Conservation (phyloP, 2,797 vertebrate species). For the Stomatorhinus walkeri region DNA sequence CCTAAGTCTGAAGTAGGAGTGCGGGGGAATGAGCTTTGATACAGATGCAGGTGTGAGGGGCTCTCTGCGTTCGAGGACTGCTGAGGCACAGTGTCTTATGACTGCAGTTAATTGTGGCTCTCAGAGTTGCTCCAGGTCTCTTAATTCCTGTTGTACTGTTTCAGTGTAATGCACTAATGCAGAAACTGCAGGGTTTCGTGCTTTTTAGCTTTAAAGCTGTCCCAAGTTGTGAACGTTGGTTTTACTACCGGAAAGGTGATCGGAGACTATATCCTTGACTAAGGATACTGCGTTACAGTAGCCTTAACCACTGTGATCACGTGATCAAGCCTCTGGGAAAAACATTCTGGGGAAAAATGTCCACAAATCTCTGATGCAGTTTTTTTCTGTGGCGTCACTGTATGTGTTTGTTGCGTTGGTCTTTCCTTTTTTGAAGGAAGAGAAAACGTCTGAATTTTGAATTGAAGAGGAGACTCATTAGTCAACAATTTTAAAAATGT, state of each 20-base stretch:
- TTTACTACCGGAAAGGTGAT: not conserved
- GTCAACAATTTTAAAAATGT: conserved; percentile 17
- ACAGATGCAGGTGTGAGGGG: not conserved
- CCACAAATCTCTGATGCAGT: conserved; percentile 4
- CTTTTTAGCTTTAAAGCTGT: not conserved
- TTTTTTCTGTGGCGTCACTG: conserved; percentile 2
- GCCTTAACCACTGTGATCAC: not conserved
- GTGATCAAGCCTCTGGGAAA: conserved; percentile 14
- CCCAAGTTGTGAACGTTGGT: not conserved
- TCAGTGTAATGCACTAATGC: not conserved
- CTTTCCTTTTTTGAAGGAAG: conserved; percentile 19
- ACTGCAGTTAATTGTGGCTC: not conserved
- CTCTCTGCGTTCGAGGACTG: not conserved
- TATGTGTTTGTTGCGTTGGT: not conserved
- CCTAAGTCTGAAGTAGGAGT: not conserved
- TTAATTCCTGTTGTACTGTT: not conserved
- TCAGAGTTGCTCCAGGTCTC: not conserved
- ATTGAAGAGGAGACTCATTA: conserved; percentile 16
- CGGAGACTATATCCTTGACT: not conserved
- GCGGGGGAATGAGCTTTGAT: not conserved
- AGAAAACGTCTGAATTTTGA: conserved; percentile 20
- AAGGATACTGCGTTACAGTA: not conserved
- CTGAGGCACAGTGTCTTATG: not conserved
- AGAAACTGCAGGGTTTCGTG: not conserved
- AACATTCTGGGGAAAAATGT: conserved; percentile 1